Conservation (phyloP, 2,113 vertebrate species). For the Megaceryle torquata region DNA sequence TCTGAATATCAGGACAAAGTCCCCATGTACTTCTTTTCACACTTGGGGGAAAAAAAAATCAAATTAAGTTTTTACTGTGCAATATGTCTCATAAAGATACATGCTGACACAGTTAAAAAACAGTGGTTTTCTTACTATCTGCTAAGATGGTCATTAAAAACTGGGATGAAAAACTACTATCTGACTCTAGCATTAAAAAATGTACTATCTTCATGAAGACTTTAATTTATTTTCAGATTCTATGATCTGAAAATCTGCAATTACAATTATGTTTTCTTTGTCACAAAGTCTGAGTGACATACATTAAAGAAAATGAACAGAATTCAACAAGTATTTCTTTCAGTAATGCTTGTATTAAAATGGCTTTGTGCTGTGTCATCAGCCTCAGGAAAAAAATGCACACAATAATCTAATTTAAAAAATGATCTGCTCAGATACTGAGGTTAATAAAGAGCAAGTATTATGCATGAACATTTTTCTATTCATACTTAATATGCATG, state of each 20-base stretch:
- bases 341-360: background rate
- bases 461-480: background rate
- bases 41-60: background rate
- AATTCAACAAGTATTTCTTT: background rate
- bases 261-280: background rate
- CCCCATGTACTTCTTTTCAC: background rate
- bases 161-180: background rate
- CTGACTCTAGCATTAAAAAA: background rate
- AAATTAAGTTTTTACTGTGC: background rate
- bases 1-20: background rate
- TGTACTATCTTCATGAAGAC: background rate
- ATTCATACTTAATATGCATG: background rate
- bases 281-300: background rate
- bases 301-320: background rate
- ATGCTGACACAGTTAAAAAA: background rate
- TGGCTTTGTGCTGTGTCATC: background rate
- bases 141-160: background rate
- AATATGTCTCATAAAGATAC: background rate
- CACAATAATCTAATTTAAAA: slow-evolving; percentile 14
- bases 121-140: background rate
- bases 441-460: slow-evolving; percentile 36
- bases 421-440: background rate
- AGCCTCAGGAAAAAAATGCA: background rate
- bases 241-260: background rate
- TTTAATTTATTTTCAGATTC: background rate